Percentiles rank a stretch among this genome's conserved stretches.
Conservation (phyloP, 2,888 invertebrate genomes). For the Ormia ochracea region DNA sequence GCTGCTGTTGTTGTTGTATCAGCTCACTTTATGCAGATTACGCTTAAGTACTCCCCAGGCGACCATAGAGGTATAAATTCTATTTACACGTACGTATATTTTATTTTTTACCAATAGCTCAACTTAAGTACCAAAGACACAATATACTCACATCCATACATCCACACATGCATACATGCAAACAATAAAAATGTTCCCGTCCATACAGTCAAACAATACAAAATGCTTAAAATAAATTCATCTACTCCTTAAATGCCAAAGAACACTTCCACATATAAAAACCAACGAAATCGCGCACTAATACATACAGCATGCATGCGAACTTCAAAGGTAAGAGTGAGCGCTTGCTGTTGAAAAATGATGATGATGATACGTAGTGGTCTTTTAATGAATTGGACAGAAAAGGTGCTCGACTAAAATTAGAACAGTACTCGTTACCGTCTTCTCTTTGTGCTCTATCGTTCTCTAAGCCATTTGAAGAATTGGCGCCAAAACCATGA, state of each 20-base stretch:
- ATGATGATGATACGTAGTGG: constrained; percentile 43
- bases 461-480: constrained; percentile 33
- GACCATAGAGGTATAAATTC: constrained; percentile 75
- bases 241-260: constrained; percentile 39
- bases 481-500: constrained; percentile 50
- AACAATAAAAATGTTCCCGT: constrained; percentile 31
- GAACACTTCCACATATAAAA: neutral
- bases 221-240: constrained; percentile 56
- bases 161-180: neutral
- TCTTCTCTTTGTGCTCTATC: neutral
- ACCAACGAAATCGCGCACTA: constrained; percentile 5
- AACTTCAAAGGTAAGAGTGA: neutral
- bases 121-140: constrained; percentile 61
- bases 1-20: constrained; percentile 44
- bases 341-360: constrained; percentile 32
- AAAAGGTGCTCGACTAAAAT: constrained; percentile 53
- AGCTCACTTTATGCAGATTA: constrained; percentile 71
- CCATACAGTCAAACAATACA: constrained; percentile 40
- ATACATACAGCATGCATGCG: neutral
- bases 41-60: constrained; percentile 74
- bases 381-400: constrained; percentile 54
- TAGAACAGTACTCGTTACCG: constrained; percentile 17
- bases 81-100: constrained; percentile 75
- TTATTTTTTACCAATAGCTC: constrained; percentile 70
- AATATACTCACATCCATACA: constrained; percentile 20